These are phyloP conservation scores for Vulpes vulpes DNA, from an alignment of 2,113 vertebrate species.

Conservation along the genomic window DNA sequence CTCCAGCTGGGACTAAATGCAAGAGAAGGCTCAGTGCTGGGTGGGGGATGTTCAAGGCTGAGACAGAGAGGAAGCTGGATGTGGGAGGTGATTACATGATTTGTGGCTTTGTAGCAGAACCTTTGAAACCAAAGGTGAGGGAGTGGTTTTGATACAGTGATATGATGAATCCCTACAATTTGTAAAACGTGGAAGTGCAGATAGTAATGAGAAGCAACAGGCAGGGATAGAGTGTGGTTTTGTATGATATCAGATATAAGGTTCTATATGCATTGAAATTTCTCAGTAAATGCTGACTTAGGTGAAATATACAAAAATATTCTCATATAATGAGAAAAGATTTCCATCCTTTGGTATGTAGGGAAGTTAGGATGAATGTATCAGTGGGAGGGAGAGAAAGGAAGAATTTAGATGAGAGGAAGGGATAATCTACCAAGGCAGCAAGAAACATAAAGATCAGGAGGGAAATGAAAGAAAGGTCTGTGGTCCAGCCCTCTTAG, in stretches of 20 bases:
- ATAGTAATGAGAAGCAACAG: not conserved
- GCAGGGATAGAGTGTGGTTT: not conserved
- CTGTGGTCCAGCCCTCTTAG: not conserved
- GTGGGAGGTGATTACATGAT: accelerated
- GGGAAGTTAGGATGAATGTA: not conserved
- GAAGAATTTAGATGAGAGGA: not conserved
- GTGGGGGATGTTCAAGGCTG: accelerated
- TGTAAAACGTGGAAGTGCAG: accelerated
- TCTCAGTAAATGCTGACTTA: not conserved
- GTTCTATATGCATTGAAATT: not conserved
- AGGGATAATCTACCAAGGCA: not conserved
- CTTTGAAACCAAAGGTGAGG: not conserved
- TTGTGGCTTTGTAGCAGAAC: not conserved
- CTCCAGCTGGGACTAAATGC: not conserved
- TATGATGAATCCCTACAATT: not conserved
- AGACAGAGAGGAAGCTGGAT: not conserved
- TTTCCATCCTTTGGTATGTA: not conserved
- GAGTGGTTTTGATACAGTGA: not conserved
- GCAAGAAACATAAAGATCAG: not conserved
- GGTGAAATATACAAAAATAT: slow-evolving; percentile 29
- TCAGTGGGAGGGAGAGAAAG: not conserved
- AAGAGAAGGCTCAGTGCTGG: not conserved
- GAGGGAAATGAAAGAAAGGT: not conserved
- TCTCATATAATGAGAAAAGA: not conserved
- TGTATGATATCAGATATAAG: not conserved